Conservation (phyloP, 2,888 invertebrate species). For the Lepidonotus clava region DNA sequence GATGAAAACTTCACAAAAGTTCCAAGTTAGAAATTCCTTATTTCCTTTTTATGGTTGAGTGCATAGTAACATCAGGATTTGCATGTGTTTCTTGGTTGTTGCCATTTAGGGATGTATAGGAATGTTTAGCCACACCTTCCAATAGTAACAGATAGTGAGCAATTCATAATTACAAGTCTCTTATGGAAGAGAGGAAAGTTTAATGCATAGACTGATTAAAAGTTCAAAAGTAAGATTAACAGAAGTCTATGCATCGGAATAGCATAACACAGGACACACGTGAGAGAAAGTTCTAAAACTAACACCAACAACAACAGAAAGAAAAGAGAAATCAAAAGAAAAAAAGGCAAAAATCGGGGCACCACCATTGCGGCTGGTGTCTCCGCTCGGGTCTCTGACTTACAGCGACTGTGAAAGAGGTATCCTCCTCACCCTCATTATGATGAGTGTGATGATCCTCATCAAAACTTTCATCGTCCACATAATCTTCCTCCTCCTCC, state of each 20-base stretch:
- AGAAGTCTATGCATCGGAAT: neutral
- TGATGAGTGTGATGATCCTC: neutral
- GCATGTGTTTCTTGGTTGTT: too few relatives aligned
- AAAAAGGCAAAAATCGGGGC: slow-evolving; percentile 17
- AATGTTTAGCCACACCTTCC: too few relatives aligned
- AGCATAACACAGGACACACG: slow-evolving; percentile 36
- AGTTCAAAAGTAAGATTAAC: too few relatives aligned
- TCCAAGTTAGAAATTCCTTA: too few relatives aligned
- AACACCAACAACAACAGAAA: slow-evolving; percentile 52
- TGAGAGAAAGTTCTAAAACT: neutral
- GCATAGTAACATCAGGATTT: too few relatives aligned
- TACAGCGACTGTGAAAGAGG: slow-evolving; percentile 26
- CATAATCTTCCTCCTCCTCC: slow-evolving; percentile 41
- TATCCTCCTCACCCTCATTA: neutral
- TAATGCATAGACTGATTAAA: too few relatives aligned
- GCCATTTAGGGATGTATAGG: too few relatives aligned
- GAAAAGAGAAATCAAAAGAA: slow-evolving; percentile 22
- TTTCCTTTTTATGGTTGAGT: too few relatives aligned
- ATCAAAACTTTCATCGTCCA: slow-evolving; percentile 50
- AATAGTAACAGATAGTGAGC: too few relatives aligned
- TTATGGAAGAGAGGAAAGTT: too few relatives aligned
- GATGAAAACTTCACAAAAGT: too few relatives aligned
- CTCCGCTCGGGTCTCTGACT: slow-evolving; percentile 12
- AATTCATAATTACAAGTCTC: too few relatives aligned
- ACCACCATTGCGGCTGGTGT: neutral